Evolutionary conservation across 2,797 vertebrate species (phyloP), one percentile per base, ranked within the genome.

Genomic region (Eupleurogrammus muticus): DNA sequence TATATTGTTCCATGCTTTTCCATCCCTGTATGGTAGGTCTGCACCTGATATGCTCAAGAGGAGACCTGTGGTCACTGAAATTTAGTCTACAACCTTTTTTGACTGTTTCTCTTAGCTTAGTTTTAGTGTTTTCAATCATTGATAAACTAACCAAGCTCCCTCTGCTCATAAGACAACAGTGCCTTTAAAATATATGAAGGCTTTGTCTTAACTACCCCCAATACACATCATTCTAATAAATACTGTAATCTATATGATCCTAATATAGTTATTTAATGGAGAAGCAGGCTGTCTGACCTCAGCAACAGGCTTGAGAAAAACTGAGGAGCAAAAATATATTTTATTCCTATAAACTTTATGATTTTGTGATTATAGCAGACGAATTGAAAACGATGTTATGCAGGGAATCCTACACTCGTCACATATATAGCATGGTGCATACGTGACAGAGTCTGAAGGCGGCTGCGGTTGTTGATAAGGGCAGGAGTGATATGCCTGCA

Each of bases 401-500:
- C 17, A 55, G 21, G 6, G 20, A 68, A 49, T 66, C 68, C 12
- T 28, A 21, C 14, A 28, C 17, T 64, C 44, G 49, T 70, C 51
- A n/a, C n/a, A 38, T 59, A 20, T 17, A 14, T 40, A 70, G 17
- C 36, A 24, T 24, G 48, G 67, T 53, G 66, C 55, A 68, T 88
- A 73, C 71, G 75, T 90, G 89, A 88, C 87, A 81, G 69, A 77
- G 70, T 62, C 66, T 70, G 64, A 50, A 63, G 62, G 58, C 50
- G 70, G 49, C 70, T 53, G 50, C 64, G 52, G 55, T 42, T 89
- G 88, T 91, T 91, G 86, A 91, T 90, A 81, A 86, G 89, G 82
- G 83, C 66, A 12, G 24, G 66, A 32, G 55, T 77, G 76, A 80
- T 77, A 71, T 76, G 77, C 77, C 85, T 80, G 69, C 80, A 80